These are phyloP conservation scores for Lochmaea capreae DNA, from an alignment of 2,888 invertebrate genomes.

Conservation along the genomic window DNA sequence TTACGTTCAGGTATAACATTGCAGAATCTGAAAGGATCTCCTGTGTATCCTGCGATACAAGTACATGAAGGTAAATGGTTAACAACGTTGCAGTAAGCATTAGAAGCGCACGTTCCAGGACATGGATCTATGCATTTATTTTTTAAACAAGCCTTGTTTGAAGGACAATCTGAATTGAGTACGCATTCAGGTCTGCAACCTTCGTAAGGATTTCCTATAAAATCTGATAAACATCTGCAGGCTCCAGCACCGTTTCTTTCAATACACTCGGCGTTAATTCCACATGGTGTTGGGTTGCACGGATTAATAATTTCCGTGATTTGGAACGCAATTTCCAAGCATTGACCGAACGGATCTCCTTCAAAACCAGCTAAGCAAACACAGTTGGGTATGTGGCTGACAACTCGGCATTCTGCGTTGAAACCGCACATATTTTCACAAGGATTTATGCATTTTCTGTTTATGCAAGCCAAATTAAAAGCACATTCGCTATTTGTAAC, in stretches of 20 bases:
- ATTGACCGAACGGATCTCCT: slow-evolving; percentile 75
- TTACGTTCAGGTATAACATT: slow-evolving; percentile 51
- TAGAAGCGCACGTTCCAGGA: slow-evolving; percentile 74
- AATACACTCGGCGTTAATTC: slow-evolving; percentile 67
- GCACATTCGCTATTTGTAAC: slow-evolving; percentile 78
- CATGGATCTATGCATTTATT: slow-evolving; percentile 72
- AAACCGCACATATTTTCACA: slow-evolving; percentile 78
- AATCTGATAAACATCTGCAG: slow-evolving; percentile 68
- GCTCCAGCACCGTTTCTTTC: slow-evolving; percentile 68
- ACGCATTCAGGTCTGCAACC: slow-evolving; percentile 72
- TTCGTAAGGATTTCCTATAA: slow-evolving; percentile 71
- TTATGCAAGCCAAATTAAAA: slow-evolving; percentile 75
- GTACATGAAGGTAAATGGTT: slow-evolving; percentile 70
- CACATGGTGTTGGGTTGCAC: slow-evolving; percentile 67
- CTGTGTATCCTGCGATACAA: slow-evolving; percentile 78
- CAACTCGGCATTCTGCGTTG: slow-evolving; percentile 79
- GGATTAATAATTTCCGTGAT: slow-evolving; percentile 56
- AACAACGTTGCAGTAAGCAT: slow-evolving; percentile 71
- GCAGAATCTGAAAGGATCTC: slow-evolving; percentile 62
- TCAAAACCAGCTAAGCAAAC: slow-evolving; percentile 73
- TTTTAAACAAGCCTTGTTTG: slow-evolving; percentile 69
- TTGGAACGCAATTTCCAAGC: slow-evolving; percentile 40
- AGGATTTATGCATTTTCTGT: slow-evolving; percentile 80
- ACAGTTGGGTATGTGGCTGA: slow-evolving; percentile 81
- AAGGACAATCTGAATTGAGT: slow-evolving; percentile 69